Evolutionary conservation across 2,797 vertebrate genomes (phyloP).

Genomic region (Lacerta agilis): DNA sequence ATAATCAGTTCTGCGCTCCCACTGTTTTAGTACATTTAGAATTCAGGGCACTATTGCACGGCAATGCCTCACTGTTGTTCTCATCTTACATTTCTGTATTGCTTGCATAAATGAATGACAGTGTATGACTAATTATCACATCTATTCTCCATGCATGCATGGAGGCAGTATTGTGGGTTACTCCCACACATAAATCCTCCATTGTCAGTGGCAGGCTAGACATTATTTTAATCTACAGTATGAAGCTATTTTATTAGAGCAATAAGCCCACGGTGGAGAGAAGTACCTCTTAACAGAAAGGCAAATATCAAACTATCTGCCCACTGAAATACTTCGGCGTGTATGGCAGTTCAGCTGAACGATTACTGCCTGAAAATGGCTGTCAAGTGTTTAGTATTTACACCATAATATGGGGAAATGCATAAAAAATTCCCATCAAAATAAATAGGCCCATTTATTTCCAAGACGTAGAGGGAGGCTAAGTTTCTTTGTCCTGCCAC

Average conservation of each 20-base stretch:
- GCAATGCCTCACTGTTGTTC: constrained; percentile 45
- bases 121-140: constrained; percentile 66
- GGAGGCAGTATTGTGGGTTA: constrained; percentile 62
- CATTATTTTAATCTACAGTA: constrained; percentile 65
- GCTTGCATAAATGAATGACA: constrained; percentile 67
- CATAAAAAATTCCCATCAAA: constrained; percentile 64
- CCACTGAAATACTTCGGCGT: constrained; percentile 51
- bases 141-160: constrained; percentile 65
- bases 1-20: constrained; percentile 13
- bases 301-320: constrained; percentile 68
- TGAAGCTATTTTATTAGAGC: constrained; percentile 62
- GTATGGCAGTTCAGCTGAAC: constrained; percentile 52
- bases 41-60: constrained; percentile 43
- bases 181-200: constrained; percentile 72
- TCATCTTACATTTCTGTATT: constrained; percentile 55
- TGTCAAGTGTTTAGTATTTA: constrained; percentile 66
- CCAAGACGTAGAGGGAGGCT: constrained; percentile 67
- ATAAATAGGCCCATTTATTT: constrained; percentile 77
- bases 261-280: constrained; percentile 66
- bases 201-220: constrained; percentile 60
- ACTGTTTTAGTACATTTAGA: constrained; percentile 45
- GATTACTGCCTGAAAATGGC: constrained; percentile 52
- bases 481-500: constrained; percentile 74
- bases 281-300: constrained; percentile 64
- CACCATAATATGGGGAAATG: constrained; percentile 51